Evolutionary conservation across 2,797 vertebrate species (phyloP).

Genomic region (Clarias fuscus): DNA sequence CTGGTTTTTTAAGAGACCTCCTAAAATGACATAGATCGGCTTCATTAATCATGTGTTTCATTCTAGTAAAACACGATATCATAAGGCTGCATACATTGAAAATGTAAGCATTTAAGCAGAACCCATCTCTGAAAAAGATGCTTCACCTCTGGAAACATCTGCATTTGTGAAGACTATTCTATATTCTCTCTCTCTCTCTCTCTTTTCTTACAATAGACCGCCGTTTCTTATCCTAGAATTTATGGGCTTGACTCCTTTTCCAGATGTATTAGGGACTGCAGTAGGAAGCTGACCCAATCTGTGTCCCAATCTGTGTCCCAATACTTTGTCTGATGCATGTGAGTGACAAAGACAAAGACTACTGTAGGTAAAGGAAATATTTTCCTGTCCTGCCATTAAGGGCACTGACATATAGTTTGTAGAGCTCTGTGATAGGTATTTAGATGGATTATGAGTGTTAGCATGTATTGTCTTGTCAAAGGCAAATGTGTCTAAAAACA

Average conservation of each 20-base stretch:
- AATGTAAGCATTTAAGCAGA: constrained; percentile 60
- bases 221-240: constrained; percentile 63
- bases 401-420: constrained; percentile 48
- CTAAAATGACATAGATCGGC: neutral
- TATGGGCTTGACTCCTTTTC: constrained; percentile 67
- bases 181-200: constrained; percentile 35
- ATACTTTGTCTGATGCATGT: constrained; percentile 40
- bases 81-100: constrained; percentile 51
- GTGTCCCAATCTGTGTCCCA: constrained; percentile 51
- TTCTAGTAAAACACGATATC: constrained; percentile 6
- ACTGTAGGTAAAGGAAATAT: constrained; percentile 7
- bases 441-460: constrained; percentile 33
- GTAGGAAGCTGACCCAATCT: constrained; percentile 55
- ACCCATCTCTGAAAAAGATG: constrained; percentile 61
- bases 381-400: constrained; percentile 41
- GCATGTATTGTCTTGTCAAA: constrained; percentile 34
- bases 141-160: constrained; percentile 64
- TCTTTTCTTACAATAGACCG: constrained; percentile 48
- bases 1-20: neutral
- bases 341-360: constrained; percentile 17
- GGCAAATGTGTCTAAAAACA: constrained; percentile 53
- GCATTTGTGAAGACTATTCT: constrained; percentile 65
- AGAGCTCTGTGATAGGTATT: constrained; percentile 36
- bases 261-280: constrained; percentile 64
- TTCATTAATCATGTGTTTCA: constrained; percentile 30